A percentile compares a stretch with the other conserved stretches of the same genome.
Evolutionary conservation across 37 sponge, comb jelly and placozoan genomes (phyloP).

Genomic region (Spongilla lacustris): DNA sequence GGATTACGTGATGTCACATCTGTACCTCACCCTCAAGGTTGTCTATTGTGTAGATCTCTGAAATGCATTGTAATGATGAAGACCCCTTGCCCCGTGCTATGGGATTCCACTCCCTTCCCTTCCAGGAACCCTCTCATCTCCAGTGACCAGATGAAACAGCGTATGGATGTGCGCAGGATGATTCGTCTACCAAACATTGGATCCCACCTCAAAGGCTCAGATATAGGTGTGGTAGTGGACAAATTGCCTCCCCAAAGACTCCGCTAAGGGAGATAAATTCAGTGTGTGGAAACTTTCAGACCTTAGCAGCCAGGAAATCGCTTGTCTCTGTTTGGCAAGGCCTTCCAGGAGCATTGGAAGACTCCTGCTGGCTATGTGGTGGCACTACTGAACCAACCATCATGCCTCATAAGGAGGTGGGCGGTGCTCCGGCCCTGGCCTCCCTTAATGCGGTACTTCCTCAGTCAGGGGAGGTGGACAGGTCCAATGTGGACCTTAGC

Average conservation of each 20-base stretch:
- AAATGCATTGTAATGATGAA: too few relatives aligned
- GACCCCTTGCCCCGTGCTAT: background rate
- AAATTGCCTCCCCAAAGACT: constrained; percentile 79
- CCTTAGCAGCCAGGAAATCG: constrained; percentile 57
- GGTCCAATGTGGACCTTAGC: too few relatives aligned
- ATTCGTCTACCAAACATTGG: constrained; percentile 28
- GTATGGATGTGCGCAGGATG: constrained; percentile 75
- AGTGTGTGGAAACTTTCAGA: constrained; percentile 81
- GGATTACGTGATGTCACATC: too few relatives aligned
- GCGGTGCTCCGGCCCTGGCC: background rate
- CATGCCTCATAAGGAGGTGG: constrained; percentile 60
- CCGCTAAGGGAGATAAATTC: constrained; percentile 67
- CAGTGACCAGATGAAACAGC: constrained; percentile 53
- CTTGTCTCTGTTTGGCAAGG: constrained; percentile 79
- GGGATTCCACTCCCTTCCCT: background rate
- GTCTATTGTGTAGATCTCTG: too few relatives aligned
- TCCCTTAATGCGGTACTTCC: background rate
- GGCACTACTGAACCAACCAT: constrained; percentile 76
- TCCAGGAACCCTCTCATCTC: constrained; percentile 72
- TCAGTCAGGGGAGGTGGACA: too few relatives aligned
- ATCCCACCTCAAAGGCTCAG: constrained; percentile 48
- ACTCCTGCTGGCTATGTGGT: constrained; percentile 70
- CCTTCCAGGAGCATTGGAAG: constrained; percentile 86
- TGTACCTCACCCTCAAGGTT: too few relatives aligned
- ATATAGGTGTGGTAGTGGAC: constrained; percentile 77